A percentile compares a stretch with the other conserved stretches of the same genome.
Conservation (phyloP, 2,888 invertebrate species). For the Erpobdella octoculata region DNA sequence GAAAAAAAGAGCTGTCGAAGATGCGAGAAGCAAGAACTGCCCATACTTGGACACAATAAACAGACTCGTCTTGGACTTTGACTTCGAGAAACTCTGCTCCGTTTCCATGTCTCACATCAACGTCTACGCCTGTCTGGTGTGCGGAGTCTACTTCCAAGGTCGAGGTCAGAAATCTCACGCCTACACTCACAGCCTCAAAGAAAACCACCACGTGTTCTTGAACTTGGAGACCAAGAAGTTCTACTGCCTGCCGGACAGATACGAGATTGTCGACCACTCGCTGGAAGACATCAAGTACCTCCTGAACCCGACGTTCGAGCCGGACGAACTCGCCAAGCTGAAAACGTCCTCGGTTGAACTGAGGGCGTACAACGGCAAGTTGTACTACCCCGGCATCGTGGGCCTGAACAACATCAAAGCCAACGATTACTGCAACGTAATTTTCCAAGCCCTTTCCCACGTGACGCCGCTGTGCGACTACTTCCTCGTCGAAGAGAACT, state of each 20-base stretch:
- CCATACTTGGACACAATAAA: slow-evolving; percentile 98
- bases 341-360: slow-evolving; percentile 77
- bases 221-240: slow-evolving; percentile 93
- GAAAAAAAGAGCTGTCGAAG: slow-evolving; percentile 23
- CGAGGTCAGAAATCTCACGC: slow-evolving; percentile 96
- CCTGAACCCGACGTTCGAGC: slow-evolving; percentile 86
- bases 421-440: slow-evolving; percentile 98
- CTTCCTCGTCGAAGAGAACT: slow-evolving; percentile 86
- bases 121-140: slow-evolving; percentile 96
- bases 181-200: slow-evolving; percentile 95
- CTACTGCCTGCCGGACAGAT: slow-evolving; percentile 97
- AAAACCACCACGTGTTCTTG: slow-evolving; percentile 92
- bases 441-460: slow-evolving; percentile 89
- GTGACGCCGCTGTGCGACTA: slow-evolving; percentile 88
- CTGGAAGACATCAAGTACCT: slow-evolving; percentile 92
- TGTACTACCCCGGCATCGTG: slow-evolving; percentile 78
- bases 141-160: slow-evolving; percentile 93
- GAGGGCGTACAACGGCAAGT: slow-evolving; percentile 87
- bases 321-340: slow-evolving; percentile 70
- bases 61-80: slow-evolving; percentile 86
- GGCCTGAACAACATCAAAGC: slow-evolving; percentile 98
- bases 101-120: slow-evolving; percentile 94
- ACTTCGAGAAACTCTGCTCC: slow-evolving; percentile 97
- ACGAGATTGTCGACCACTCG: slow-evolving; percentile 92
- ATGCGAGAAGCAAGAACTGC: slow-evolving; percentile 57